Base-by-base conservation (phyloP, 1,140 invertebrate genomes). In the Mya arenaria region DNA sequence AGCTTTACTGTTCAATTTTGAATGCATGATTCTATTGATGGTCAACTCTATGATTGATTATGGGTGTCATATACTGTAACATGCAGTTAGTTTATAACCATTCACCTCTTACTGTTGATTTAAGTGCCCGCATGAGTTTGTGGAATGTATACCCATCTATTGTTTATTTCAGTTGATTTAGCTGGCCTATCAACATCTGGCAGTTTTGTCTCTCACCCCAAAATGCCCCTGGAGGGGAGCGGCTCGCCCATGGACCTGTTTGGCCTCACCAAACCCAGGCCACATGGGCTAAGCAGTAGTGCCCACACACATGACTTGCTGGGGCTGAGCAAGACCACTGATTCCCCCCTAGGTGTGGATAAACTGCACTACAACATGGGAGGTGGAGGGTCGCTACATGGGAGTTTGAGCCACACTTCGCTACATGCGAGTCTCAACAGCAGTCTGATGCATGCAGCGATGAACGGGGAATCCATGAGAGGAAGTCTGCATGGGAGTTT, bases 121-220 rank as follows among this genome's bases (percentile, higher is more conserved):
- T n/a, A n/a, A n/a, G n/a, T n/a, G n/a, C n/a, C n/a, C n/a, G n/a
- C n/a, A n/a, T n/a, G n/a, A n/a, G n/a, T n/a, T n/a, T n/a, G n/a
- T n/a, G n/a, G n/a, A n/a, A n/a, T n/a, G n/a, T n/a, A n/a, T n/a
- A n/a, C n/a, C n/a, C n/a, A n/a, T n/a, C n/a, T n/a, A n/a, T n/a
- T n/a, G 1, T 34, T 6, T 82, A n/a, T 85, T 88, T 75, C 85
- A 90, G 89, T 87, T 66, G 89, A 91, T 60, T 84, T 91, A 82
- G 82, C 85, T 19, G 80, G 82, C 25, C 72, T 88, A 71, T 87
- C 88, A 74, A 84, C 85, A 66, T 78, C 84, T 41, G 86, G 86
- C 48, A 83, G 87, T 48, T 84, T 87, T 68, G 83, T 88, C 56
- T 69, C 77, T 8, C 41, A 44, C 36, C 69, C 69, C 25, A 62